phyloP scores from a whole-genome alignment of 2,797 vertebrate species.

The Xerus rutilus region DNA sequence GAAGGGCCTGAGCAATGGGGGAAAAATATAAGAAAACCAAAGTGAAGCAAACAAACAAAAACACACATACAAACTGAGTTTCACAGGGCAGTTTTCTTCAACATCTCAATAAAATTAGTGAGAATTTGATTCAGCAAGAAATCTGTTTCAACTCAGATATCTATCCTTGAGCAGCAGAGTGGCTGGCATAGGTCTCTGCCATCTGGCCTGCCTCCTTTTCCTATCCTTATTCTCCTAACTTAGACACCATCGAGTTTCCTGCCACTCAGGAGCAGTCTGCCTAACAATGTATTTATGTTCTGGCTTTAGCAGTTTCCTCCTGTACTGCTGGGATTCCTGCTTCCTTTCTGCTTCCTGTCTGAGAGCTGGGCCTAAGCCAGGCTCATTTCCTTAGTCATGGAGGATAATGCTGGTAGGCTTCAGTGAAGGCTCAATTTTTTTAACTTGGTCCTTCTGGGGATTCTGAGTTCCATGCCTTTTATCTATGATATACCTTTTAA shows the following conservation, averaged over 20 bases:
- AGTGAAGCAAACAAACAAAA: not conserved
- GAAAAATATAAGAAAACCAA: not conserved
- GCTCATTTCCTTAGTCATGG: not conserved
- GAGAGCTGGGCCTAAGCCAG: not conserved
- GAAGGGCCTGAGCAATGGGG: not conserved
- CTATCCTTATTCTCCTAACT: not conserved
- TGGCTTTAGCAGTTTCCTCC: not conserved
- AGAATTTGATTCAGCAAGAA: slow-evolving; percentile 52
- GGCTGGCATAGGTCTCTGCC: slow-evolving; percentile 2
- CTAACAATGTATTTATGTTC: not conserved
- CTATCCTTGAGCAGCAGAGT: not conserved
- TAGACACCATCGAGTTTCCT: slow-evolving; percentile 48
- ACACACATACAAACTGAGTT: not conserved
- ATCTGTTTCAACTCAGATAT: slow-evolving; percentile 8
- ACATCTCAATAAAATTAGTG: slow-evolving; percentile 47
- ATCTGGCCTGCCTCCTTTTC: slow-evolving; percentile 53
- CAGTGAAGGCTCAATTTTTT: slow-evolving; percentile 10
- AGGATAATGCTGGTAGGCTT: not conserved
- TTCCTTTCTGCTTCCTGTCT: not conserved
- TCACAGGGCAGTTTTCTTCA: slow-evolving; percentile 16
- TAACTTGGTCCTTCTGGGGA: not conserved
- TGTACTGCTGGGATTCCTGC: not conserved
- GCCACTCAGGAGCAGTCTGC: slow-evolving; percentile 11
- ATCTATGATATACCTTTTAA: not conserved
- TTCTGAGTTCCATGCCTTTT: not conserved